Conservation (phyloP, 2,888 invertebrate genomes). For the Zelleria hepariella region DNA sequence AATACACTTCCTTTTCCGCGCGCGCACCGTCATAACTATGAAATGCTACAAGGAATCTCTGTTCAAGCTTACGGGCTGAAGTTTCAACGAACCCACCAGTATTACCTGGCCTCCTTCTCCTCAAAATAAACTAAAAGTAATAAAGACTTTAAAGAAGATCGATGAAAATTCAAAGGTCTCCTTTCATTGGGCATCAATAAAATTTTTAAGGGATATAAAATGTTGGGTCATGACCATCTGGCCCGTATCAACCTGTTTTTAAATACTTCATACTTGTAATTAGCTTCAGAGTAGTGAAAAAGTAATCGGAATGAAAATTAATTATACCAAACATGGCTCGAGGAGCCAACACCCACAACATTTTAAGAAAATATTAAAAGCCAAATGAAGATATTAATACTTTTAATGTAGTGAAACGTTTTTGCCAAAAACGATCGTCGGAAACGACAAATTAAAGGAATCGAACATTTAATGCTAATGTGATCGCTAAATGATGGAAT, state of each 20-base stretch:
- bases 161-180: constrained; percentile 37
- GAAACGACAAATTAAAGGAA: not conserved
- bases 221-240: constrained; percentile 66
- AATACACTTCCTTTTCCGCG: constrained; percentile 68
- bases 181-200: constrained; percentile 40
- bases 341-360: too few relatives aligned
- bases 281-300: constrained; percentile 25
- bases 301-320: not conserved
- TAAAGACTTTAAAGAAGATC: constrained; percentile 22
- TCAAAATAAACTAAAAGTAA: not conserved
- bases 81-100: constrained; percentile 37
- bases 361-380: too few relatives aligned
- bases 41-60: constrained; percentile 54
- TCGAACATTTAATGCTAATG: not conserved
- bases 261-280: constrained; percentile 51
- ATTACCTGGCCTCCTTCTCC: constrained; percentile 24
- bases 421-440: not conserved
- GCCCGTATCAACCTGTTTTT: constrained; percentile 56
- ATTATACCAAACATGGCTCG: not conserved
- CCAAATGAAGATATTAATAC: not conserved
- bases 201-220: constrained; percentile 64
- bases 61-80: constrained; percentile 53
- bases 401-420: not conserved
- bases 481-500: not conserved
- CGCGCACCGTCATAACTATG: constrained; percentile 55